Base-by-base conservation (phyloP, 1,140 invertebrate species). In the Amphibalanus amphitrite region DNA sequence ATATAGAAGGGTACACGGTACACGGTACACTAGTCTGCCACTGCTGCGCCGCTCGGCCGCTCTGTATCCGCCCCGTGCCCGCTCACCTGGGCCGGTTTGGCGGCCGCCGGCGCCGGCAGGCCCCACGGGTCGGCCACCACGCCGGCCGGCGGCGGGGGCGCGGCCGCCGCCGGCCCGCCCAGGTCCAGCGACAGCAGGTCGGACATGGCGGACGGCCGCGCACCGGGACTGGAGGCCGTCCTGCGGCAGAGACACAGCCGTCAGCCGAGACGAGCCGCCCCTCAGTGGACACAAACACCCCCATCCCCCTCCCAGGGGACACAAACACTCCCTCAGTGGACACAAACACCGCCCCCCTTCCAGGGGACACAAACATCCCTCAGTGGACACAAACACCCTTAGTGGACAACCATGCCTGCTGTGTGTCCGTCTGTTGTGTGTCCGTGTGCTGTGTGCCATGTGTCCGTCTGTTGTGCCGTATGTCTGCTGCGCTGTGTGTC, bases 91-190 rank as follows among this genome's bases (percentile, higher is more conserved):
- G n/a, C n/a, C 47, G 47, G 47, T 23, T 59, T 59, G 47, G 47
- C 47, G 1, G 47, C 10, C 29, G 69, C 72, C 29, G 84, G 77
- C 28, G 83, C 81, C 0, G 88, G 85, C 75, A 87, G 82, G 29
- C 86, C 87, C 89, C 89, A 91, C 20, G 89, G 88, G 80, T 90
- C 89, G 26, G 72, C 71, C 28, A 69, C 15, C 10, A 82, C 80
- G 69, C 82, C 80, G 71, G 78, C 78, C 47, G 82, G 80, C 0
- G 84, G 80, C 72, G 86, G 84, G 3, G 74, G 75, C 29, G 75
- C 73, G 59, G 74, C 72, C n/a, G 72, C 72, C 29, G 71, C 70
- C n/a, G 71, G 73, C 33, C 73, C 75, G 69, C 73, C 73, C 71
- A 75, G 71, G 69, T 76, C 73, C 47, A 75, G 73, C 65, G 75